Conservation (phyloP, 1,140 invertebrate species). For the Apis cerana region DNA sequence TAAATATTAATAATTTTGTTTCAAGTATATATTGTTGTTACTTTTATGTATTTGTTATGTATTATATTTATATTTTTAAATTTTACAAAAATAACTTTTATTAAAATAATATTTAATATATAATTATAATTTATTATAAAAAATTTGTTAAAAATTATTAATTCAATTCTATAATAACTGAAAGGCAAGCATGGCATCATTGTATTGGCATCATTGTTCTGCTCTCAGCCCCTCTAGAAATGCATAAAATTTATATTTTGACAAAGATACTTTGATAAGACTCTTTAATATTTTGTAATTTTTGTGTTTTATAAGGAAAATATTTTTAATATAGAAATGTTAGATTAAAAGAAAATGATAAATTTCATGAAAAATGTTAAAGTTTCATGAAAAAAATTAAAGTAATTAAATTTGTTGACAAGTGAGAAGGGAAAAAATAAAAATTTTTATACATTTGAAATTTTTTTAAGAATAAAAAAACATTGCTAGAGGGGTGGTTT, state of each 20-base stretch:
- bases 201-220: slow-evolving; percentile 49
- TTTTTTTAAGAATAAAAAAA: background rate
- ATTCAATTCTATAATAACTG: background rate
- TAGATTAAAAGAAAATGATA: slow-evolving; percentile 31
- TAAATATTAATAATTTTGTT: background rate
- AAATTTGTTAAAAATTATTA: background rate
- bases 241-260: slow-evolving; percentile 36
- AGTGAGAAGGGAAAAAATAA: slow-evolving; percentile 36
- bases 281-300: slow-evolving; percentile 27
- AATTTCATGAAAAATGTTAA: slow-evolving; percentile 10
- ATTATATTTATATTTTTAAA: background rate
- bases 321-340: slow-evolving; percentile 32
- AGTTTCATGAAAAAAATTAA: background rate
- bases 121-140: background rate
- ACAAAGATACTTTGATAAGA: slow-evolving; percentile 30
- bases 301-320: slow-evolving; percentile 33
- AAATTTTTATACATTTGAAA: background rate
- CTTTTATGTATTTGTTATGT: no score
- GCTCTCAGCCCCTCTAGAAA: slow-evolving; percentile 54
- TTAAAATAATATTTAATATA: background rate
- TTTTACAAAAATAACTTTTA: background rate
- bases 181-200: slow-evolving; percentile 43
- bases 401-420: slow-evolving; percentile 28
- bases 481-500: slow-evolving; percentile 48
- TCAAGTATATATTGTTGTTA: background rate